A percentile compares a stretch with the other conserved stretches of the same genome.
Conservation (phyloP, 2,888 invertebrate genomes). For the Tipula unca region DNA sequence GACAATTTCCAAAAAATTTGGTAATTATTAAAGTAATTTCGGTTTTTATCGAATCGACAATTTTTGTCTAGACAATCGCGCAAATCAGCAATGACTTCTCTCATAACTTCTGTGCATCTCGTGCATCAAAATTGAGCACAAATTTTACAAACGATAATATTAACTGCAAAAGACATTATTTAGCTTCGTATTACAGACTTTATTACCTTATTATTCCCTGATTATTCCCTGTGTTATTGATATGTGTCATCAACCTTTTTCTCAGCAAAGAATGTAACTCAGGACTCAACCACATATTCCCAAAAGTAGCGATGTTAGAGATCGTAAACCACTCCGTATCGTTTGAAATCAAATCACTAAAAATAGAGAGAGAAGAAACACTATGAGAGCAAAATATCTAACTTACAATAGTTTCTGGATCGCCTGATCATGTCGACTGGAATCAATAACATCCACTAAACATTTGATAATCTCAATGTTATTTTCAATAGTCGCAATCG, state of each 20-base stretch:
- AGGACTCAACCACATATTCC: conserved; percentile 33
- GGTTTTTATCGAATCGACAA: conserved; percentile 21
- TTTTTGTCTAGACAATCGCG: conserved; percentile 33
- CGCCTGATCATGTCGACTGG: conserved; percentile 56
- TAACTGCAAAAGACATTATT: neutral
- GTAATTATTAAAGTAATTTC: conserved; percentile 48
- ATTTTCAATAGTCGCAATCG: conserved; percentile 52
- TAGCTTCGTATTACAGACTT: neutral
- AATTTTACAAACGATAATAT: conserved; percentile 34
- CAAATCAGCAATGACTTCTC: conserved; percentile 30
- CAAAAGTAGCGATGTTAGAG: conserved; percentile 34
- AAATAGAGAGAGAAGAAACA: neutral
- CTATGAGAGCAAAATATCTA: neutral
- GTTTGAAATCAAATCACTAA: conserved; percentile 34
- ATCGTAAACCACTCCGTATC: conserved; percentile 34
- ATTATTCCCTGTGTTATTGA: too few relatives aligned
- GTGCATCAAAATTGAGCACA: conserved; percentile 34
- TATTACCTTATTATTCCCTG: conserved; percentile 31
- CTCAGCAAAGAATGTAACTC: conserved; percentile 33
- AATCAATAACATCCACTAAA: conserved; percentile 70
- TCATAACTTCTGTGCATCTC: conserved; percentile 33
- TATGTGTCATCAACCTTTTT: conserved; percentile 32
- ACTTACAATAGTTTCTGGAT: conserved; percentile 40
- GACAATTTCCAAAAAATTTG: conserved; percentile 49
- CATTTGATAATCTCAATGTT: conserved; percentile 67